Conservation (phyloP, 2,113 vertebrate species). For the Ageneiosus marmoratus region DNA sequence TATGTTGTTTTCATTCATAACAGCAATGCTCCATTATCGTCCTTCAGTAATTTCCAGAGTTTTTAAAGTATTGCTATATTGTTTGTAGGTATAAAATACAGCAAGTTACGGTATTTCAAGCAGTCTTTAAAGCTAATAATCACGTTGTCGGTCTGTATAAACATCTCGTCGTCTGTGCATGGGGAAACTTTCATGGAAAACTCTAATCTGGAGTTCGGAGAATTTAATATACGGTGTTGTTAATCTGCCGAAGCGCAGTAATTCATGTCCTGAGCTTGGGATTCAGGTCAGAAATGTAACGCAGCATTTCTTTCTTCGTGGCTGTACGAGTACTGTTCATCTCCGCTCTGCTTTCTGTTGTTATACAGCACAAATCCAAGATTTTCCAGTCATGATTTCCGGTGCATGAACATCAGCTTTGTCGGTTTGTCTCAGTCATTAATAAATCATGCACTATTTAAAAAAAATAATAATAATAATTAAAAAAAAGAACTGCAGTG, state of each 20-base stretch:
- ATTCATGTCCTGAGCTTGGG: neutral
- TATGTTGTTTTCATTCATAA: neutral
- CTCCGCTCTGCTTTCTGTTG: neutral
- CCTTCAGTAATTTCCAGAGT: neutral
- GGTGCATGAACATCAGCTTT: neutral
- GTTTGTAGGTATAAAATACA: neutral
- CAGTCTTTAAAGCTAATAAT: conserved; percentile 13
- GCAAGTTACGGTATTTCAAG: conserved; percentile 15
- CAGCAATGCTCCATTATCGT: neutral
- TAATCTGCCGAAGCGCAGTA: neutral
- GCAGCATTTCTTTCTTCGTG: neutral
- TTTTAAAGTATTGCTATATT: conserved; percentile 2
- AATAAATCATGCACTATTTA: neutral
- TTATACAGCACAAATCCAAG: neutral
- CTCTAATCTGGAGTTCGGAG: neutral
- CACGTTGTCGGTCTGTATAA: neutral
- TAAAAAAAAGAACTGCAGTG: too few relatives aligned
- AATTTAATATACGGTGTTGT: neutral
- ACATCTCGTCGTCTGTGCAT: neutral
- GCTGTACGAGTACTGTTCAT: neutral
- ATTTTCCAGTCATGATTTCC: neutral
- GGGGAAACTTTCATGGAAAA: neutral
- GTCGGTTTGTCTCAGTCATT: neutral
- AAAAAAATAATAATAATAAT: neutral
- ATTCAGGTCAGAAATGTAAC: neutral